Base-by-base conservation (phyloP, 2,888 invertebrate species). In the Gryllus longicercus region DNA sequence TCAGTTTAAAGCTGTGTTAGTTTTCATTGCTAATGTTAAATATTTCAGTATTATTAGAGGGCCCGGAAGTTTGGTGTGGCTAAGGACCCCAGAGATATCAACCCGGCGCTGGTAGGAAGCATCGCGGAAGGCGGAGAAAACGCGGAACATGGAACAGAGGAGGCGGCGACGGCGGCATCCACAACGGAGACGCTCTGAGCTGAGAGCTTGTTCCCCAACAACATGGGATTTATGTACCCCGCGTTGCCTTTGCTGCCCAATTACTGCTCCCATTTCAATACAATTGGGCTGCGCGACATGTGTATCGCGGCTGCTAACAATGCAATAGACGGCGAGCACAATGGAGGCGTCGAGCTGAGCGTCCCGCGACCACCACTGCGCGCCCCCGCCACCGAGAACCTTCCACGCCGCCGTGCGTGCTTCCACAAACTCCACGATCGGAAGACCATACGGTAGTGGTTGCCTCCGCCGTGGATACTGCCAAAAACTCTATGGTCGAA, bases 201-300 rank as follows among this genome's bases (percentile, higher is more conserved):
- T 3, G 63, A 14, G 63, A 4, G 11, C n/a, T 11, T 14, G n/a
- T 18, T n/a, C 8, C 16, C n/a, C 63, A 18, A 18, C 63, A 5
- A 18, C 14, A 18, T 8, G 14, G 63, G 63, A 63, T 63, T 63
- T 63, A 63, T 63, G 63, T 14, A 14, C 14, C 14, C 16, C 16
- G n/a, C 63, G 16, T 14, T n/a, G 63, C 14, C 63, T 63, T n/a
- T 16, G 14, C 16, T n/a, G 63, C 63, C 63, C 63, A 63, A 63
- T 63, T 63, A 63, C 63, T 63, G 63, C 63, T n/a, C 63, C 63
- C 63, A 63, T 63, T 63, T 63, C 63, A 63, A 63, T 63, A 63
- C 63, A 63, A 63, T 63, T 63, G 63, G 16, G 63, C 63, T n/a
- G 16, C 63, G 63, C 63, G 63, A 63, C 63, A 63, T 63, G 63